Conservation (phyloP, 2,888 invertebrate species). For the Cremastinae sp. region DNA sequence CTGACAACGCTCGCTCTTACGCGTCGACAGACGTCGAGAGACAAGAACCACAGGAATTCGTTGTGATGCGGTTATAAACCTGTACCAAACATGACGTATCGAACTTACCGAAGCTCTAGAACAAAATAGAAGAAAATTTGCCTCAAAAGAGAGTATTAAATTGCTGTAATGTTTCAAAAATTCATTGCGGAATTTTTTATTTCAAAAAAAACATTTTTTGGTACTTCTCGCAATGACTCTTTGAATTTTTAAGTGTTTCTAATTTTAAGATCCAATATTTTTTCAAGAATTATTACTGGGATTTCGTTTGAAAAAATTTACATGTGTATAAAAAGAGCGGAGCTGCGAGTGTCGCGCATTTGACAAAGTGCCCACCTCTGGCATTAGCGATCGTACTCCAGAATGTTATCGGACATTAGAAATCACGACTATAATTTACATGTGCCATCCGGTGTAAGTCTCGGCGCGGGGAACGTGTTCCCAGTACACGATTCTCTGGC, state of each 20-base stretch:
- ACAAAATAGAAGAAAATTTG: too few species aligned
- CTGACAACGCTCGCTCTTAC: conserved; percentile 3
- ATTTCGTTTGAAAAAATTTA: too few species aligned
- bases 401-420: conserved; percentile 57
- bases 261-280: too few species aligned
- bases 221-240: too few species aligned
- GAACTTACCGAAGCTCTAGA: too few species aligned
- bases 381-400: conserved; percentile 56
- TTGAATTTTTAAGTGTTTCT: too few species aligned
- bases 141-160: too few species aligned
- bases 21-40: conserved; percentile 33
- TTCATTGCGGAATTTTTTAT: too few species aligned
- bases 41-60: conserved; percentile 36
- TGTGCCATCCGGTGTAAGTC: conserved; percentile 53
- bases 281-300: too few species aligned
- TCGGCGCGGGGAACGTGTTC: conserved; percentile 10
- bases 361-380: conserved; percentile 58
- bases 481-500: conserved; percentile 18
- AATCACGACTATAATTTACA: conserved; percentile 58
- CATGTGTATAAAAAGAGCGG: neutral
- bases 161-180: too few species aligned
- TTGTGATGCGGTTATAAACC: conserved; percentile 34
- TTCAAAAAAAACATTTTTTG: too few species aligned
- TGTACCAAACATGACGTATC: conserved; percentile 26
- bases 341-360: conserved; percentile 39